Evolutionary conservation across 1,140 invertebrate species (phyloP), one percentile per base, ranked within the genome.

Genomic region (Drosophila dunni): DNA sequence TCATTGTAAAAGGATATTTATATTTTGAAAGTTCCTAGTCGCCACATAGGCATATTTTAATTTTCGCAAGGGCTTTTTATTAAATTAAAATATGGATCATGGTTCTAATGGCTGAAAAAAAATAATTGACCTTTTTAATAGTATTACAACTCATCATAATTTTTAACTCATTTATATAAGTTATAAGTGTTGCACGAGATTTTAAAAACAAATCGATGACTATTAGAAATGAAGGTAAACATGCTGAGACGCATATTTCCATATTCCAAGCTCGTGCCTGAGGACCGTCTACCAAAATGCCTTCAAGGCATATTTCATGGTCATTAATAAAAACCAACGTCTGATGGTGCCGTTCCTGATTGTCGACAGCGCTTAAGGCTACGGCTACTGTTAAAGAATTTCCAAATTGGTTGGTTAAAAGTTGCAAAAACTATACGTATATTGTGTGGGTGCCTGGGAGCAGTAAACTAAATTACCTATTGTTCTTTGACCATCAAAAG

Each of bases 291-390:
- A 78, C 66, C 54, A 51, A 62, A 78, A 80, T 78, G 79, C 62
- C 79, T 85, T 15, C 36, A 63, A 75, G 84, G 84, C 82, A 85
- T 63, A 90, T 86, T 90, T 90, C 72, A 90, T 90, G 86, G 79
- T 83, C 79, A 81, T 90, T 86, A 90, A 86, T 68, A 50, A 78
- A 70, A 53, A 82, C 51, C 74, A 33, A 50, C 48, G 44, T 46
- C 60, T 64, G 63, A 20, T 33, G 40, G 40, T 51, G 10, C 38
- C 38, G 46, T 17, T 60, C 42, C 33, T 40, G 53, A 50, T 36
- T 13, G 13, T 17, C 10, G 7, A 0, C 45, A 64, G 10, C 3
- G 42, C 40, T 42, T 7, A 15, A 50, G 24, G 42, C 15, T 8
- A 36, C 7, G 56, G 56, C 64, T 66, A 73, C 68, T 61, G 61